phyloP scores from a whole-genome alignment of 2,797 vertebrate genomes.

The Phoxinus dragarum region DNA sequence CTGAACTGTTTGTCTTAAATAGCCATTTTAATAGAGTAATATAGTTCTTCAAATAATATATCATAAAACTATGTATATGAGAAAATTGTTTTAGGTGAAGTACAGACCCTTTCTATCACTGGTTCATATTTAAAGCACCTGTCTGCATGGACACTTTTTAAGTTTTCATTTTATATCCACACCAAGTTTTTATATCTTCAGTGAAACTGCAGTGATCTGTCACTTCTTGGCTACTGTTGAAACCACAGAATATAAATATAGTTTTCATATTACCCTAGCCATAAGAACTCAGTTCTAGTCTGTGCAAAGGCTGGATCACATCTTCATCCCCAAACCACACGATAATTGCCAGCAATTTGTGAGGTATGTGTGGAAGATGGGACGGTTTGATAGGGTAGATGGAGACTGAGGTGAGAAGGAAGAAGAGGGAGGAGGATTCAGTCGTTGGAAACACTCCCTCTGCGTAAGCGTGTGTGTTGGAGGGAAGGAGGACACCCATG shows the following conservation, averaged over 20 bases:
- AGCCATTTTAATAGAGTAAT: not conserved
- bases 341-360: constrained; percentile 55
- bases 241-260: constrained; percentile 36
- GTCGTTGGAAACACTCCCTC: constrained; percentile 72
- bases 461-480: constrained; percentile 60
- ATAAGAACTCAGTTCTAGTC: constrained; percentile 11
- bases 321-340: constrained; percentile 39
- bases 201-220: constrained; percentile 8
- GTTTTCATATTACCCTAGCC: constrained; percentile 12
- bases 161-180: not conserved
- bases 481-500: constrained; percentile 50
- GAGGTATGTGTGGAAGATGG: constrained; percentile 70
- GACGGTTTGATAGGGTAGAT: constrained; percentile 52
- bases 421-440: constrained; percentile 67
- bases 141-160: not conserved
- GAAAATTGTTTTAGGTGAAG: not conserved
- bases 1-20: not conserved
- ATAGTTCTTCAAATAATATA: not conserved
- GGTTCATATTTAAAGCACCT: not conserved
- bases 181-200: not conserved
- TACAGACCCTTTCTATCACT: not conserved
- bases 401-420: constrained; percentile 66
- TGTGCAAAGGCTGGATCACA: constrained; percentile 23
- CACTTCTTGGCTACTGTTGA: constrained; percentile 25
- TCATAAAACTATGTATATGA: not conserved